Evolutionary conservation across 2,113 vertebrate genomes (phyloP), one percentile per base, ranked within the genome.

Genomic region (Okapia johnstoni): DNA sequence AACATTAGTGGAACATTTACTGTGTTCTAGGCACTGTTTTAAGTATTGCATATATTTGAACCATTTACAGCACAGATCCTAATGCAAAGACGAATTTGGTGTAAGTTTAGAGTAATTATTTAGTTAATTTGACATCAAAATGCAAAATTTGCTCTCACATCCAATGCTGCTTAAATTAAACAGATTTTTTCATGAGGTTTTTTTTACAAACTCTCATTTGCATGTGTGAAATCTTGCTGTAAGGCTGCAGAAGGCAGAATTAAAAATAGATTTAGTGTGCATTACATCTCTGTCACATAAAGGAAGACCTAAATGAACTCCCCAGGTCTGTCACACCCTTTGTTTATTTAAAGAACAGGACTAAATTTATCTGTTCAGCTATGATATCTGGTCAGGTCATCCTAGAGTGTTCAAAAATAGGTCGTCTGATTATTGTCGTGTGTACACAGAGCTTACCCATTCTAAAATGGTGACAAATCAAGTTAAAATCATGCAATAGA

Each of bases 191-290:
- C 46, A 76, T 3, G 13, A 76, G 28, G 25, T 55, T 93, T 97
- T 87, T 86, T 66, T 46, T 16, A 77, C 43, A 96, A 97, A 90
- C 3, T 96, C 57, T 79, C 36, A 96, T 98, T 97, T 96, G 60
- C 94, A 97, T 96, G 91, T 98, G 95, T 79, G 85, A 97, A 97
- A 90, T 97, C 90, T 97, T 93, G 28, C 88, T 97, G 94, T 79
- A 93, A 96, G 28, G 36, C 91, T 95, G 50, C 87, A 95, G 95
- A 96, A 73, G 66, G 63, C 61, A 96, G 36, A 96, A 96, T 77
- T 94, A 91, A 98, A 97, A 97, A 96, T 96, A 97, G 73, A 97
- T 89, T 96, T 92, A 70, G 40, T 76, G 48, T 87, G 33, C 63
- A 90, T 85, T 95, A 87, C 7, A 66, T 95, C 63, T 96, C 87